A percentile compares a stretch with the other conserved stretches of the same genome.
Evolutionary conservation across 2,113 vertebrate genomes (phyloP).

Genomic region (Gobius niger): DNA sequence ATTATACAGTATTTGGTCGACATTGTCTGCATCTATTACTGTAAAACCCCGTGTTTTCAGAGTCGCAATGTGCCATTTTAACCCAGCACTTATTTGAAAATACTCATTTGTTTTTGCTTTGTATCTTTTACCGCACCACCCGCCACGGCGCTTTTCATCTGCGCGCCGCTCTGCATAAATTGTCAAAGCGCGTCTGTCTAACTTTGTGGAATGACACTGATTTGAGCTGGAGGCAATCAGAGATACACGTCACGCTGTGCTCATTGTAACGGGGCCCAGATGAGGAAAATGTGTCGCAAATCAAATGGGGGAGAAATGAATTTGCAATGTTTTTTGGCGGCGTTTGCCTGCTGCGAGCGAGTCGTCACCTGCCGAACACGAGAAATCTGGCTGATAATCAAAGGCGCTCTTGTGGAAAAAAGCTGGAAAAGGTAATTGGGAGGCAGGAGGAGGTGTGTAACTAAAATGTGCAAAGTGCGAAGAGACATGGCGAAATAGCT

Average conservation of each 20-base stretch:
- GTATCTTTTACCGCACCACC: conserved; percentile 15
- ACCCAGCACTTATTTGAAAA: conserved; percentile 13
- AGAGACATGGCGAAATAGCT: not conserved
- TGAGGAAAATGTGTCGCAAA: conserved; percentile 10
- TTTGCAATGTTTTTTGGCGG: not conserved
- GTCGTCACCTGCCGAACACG: conserved; percentile 2
- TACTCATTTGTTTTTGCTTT: conserved; percentile 14
- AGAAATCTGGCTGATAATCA: conserved; percentile 30
- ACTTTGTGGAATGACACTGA: conserved; percentile 26
- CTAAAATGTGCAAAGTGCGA: not conserved
- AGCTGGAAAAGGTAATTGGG: conserved; percentile 24
- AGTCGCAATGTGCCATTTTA: conserved; percentile 2
- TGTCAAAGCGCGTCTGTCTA: not conserved
- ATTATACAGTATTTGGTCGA: not conserved
- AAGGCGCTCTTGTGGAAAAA: conserved; percentile 31
- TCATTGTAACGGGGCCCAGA: conserved; percentile 18
- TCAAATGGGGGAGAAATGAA: conserved; percentile 5
- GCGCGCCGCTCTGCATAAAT: conserved; percentile 26
- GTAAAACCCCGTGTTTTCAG: not conserved
- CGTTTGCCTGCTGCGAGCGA: not conserved
- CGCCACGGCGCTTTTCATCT: not conserved
- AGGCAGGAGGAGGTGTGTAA: not conserved
- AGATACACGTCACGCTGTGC: conserved; percentile 14
- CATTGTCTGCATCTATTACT: not conserved
- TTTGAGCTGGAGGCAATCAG: conserved; percentile 24